phyloP scores from a whole-genome alignment of 1,140 invertebrate genomes.

The Habropoda laboriosa region DNA sequence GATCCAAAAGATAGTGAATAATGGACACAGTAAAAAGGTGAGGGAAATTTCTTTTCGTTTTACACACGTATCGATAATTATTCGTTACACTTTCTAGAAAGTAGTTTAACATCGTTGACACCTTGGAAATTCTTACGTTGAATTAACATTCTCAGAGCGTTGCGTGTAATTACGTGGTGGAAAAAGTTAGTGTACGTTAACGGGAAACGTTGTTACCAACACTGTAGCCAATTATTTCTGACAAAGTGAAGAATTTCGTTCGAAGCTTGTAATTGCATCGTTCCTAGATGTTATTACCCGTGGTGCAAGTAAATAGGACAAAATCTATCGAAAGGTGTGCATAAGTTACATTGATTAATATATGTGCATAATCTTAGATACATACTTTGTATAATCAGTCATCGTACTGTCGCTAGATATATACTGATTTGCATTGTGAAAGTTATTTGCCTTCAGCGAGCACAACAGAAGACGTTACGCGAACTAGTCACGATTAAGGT shows the following conservation, averaged over 20 bases:
- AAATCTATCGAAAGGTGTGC: neutral
- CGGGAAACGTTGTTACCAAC: neutral
- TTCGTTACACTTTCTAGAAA: neutral
- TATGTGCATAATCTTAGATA: too few species aligned
- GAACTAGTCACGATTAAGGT: neutral
- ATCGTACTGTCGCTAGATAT: neutral
- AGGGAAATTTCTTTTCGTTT: neutral
- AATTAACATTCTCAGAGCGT: neutral
- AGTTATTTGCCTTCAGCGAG: neutral
- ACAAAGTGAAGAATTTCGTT: neutral
- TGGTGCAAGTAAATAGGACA: neutral
- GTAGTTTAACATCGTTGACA: neutral
- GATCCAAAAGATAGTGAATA: neutral
- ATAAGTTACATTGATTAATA: neutral
- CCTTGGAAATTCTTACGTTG: neutral
- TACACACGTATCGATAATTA: neutral
- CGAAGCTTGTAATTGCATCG: neutral
- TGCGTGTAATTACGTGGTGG: neutral
- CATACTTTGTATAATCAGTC: neutral
- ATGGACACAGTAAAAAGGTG: neutral
- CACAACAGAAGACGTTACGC: conserved; percentile 3
- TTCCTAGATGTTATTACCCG: too few species aligned
- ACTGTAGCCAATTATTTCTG: neutral
- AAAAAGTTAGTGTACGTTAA: neutral
- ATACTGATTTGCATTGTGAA: conserved; percentile 4